Percentiles rank a stretch among this genome's conserved stretches.
These are phyloP conservation scores for Drosophila lacicola DNA, from an alignment of 2,888 invertebrate species.

Conservation along the genomic window DNA sequence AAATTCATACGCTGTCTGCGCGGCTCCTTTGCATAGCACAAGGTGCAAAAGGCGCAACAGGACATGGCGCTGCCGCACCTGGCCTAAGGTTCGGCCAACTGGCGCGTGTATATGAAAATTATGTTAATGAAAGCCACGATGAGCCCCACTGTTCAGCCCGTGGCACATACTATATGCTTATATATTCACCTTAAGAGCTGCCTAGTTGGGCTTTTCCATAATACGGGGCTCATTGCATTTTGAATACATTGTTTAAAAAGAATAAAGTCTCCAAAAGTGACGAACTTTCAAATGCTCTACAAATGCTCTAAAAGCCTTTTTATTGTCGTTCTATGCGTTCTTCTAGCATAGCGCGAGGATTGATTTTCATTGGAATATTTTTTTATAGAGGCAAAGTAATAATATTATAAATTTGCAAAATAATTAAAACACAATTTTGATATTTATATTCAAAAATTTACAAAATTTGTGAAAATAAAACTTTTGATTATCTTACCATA, in stretches of 20 bases:
- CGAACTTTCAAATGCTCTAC: not conserved
- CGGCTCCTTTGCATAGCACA: constrained; percentile 40
- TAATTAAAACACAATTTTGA: too few relatives aligned
- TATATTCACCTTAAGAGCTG: not conserved
- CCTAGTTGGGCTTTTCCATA: not conserved
- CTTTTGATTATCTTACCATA: too few relatives aligned
- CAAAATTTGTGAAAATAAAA: too few relatives aligned
- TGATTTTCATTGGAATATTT: too few relatives aligned
- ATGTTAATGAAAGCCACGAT: constrained; percentile 68
- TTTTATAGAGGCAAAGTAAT: too few relatives aligned
- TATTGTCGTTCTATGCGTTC: not conserved
- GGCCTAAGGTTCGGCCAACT: constrained; percentile 56
- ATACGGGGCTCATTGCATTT: not conserved
- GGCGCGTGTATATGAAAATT: constrained; percentile 70
- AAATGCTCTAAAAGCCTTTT: too few relatives aligned
- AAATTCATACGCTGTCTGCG: constrained; percentile 36
- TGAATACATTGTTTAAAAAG: too few relatives aligned
- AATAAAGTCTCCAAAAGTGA: too few relatives aligned
- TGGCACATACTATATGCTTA: not conserved
- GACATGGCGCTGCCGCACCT: constrained; percentile 25
- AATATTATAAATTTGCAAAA: too few relatives aligned
- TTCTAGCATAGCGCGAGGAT: too few relatives aligned
- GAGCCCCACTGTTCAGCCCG: constrained; percentile 21
- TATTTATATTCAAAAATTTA: too few relatives aligned
- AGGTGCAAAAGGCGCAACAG: constrained; percentile 26